Evolutionary conservation across 2,113 vertebrate genomes (phyloP), one percentile per base, ranked within the genome.

Genomic region (Clupea harengus): DNA sequence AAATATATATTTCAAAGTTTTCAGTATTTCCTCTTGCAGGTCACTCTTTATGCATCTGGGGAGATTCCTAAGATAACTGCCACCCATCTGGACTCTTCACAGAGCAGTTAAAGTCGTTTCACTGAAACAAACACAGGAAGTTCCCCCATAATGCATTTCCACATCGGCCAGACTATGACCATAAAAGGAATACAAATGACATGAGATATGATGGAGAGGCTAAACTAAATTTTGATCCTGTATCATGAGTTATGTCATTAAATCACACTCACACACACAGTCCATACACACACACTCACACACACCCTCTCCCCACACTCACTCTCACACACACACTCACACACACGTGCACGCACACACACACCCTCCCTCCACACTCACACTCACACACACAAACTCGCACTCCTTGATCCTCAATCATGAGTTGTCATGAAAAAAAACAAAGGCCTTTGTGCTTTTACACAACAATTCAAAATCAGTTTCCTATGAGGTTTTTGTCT

Each of bases 161-260:
- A 3, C 64, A 72, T 72, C 25, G 8, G 11, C 25, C 64, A 72
- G 9, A 72, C 28, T n/a, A 32, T 72, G 64, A 72, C 64, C 64
- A 72, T 72, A 72, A 72, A 72, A 72, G 64, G 64, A 72, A 72
- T 10, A 72, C 64, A 72, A 72, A 72, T 72, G 64, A 25, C n/a
- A 72, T 13, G 15, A 72, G 25, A 13, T 72, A 72, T 72, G n/a
- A 72, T 72, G 64, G 25, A 72, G 60, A 25, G 60, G n/a, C 60
- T 39, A 39, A 39, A 39, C 39, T 39, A 39, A 39, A 39, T 39
- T 39, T 5, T 57, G 54, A 57, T 57, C 54, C 20, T 64, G 2
- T n/a, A 20, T 64, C 22, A 18, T 25, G n/a, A 64, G 57, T 18
- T 64, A 64, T 57, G 54, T 9, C 57, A 64, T 64, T 64, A 64